Base-by-base conservation (phyloP, 2,888 invertebrate species). In the Podotricha telesiphe region DNA sequence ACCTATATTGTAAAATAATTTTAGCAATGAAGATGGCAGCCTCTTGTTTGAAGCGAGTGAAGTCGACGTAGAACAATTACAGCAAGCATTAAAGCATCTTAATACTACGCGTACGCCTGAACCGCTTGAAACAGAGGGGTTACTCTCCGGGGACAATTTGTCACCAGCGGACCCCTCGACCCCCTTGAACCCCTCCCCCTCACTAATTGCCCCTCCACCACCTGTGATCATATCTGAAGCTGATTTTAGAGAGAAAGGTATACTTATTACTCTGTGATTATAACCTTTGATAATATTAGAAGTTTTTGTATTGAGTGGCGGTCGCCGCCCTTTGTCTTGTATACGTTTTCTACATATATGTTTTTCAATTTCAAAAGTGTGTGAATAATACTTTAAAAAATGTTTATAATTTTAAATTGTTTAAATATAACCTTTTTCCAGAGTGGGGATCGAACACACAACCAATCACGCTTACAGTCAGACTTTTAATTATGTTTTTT, bases 171-270 rank as follows among this genome's bases (percentile, higher is more conserved):
- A 59, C 45, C 59, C 59, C 11, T 17, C 45, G n/a, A n/a, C 59
- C 10, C 42, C 22, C n/a, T 55, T 37, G 55, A 45, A 45, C 22
- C 45, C 59, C 22, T 28, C 59, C 6, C 42, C 42, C 8, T 42
- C 42, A n/a, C 22, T 22, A 10, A 22, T 80, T 82, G 48, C 72
- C 66, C 79, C 84, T n/a, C 82, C 85, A 40, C 85, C 89, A 51
- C 92, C 92, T 22, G 72, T 87, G 40, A 81, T 93, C 77, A 93
- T 93, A 67, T 92, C 93, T 0, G 93, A 93, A 75, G 92, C 93
- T 0, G 92, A 93, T 75, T 92, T 93, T 71, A 79, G 89, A 40
- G 93, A 93, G 76, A 92, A 92, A 77, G 93, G 93, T 92, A 48
- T 45, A 2, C 17, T 59, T 22, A 10, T 17, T 50, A 50, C 19